Percentiles rank a stretch among this genome's conserved stretches.
Conservation (phyloP, 92 coral and sea anemone genomes). For the Pocillopora meandrina region DNA sequence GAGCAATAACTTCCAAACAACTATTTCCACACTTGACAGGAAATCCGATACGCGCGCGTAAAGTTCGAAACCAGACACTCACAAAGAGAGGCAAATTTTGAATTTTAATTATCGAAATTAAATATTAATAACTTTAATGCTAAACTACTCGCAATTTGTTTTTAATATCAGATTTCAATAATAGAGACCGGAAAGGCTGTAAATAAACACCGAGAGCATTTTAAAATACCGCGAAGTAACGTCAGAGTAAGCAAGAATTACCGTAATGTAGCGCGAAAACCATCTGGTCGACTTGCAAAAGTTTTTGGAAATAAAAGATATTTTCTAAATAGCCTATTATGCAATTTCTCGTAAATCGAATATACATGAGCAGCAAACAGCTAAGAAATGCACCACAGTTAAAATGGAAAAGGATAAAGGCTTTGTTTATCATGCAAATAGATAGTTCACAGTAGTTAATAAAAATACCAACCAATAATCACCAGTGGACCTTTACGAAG, state of each 20-base stretch:
- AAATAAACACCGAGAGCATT: not conserved
- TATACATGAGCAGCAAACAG: not conserved
- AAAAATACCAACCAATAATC: not conserved
- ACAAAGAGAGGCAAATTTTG: not conserved
- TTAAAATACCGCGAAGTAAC: not conserved
- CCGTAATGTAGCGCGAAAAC: not conserved
- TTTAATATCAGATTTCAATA: not conserved
- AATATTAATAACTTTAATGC: slow-evolving; percentile 22
- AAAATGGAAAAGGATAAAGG: too few species aligned
- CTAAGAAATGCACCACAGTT: not conserved
- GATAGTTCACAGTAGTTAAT: not conserved
- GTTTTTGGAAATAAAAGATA: not conserved
- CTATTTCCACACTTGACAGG: not conserved
- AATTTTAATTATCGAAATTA: slow-evolving; percentile 5
- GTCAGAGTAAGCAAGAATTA: not conserved
- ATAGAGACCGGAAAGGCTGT: not conserved
- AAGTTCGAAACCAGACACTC: slow-evolving; percentile 16
- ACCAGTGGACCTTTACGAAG: not conserved
- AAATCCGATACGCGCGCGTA: slow-evolving; percentile 1
- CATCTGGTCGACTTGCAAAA: not conserved
- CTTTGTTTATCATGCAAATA: slow-evolving; percentile 33
- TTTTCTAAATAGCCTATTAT: not conserved
- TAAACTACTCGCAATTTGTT: not conserved
- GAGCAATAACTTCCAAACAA: not conserved
- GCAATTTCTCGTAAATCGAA: not conserved